Evolutionary conservation across 2,113 vertebrate genomes (phyloP).

Genomic region (Corythornis cristatus): DNA sequence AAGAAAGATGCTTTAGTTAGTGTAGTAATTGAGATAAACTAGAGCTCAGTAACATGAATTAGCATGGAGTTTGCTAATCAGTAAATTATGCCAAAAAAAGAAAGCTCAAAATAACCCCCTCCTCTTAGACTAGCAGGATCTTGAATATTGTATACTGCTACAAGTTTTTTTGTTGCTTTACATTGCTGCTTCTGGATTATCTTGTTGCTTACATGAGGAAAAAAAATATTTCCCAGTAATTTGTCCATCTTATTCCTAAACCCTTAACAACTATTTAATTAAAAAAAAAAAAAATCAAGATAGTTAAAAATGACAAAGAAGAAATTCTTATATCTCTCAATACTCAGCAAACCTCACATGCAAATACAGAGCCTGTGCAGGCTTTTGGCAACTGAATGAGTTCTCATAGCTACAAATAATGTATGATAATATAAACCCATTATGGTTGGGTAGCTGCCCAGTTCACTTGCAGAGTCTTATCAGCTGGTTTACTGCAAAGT

Average conservation of each 20-base stretch:
- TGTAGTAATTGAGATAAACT: not conserved
- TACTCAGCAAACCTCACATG: slow-evolving; percentile 14
- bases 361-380: slow-evolving; percentile 26
- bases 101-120: not conserved
- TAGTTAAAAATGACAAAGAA: not conserved
- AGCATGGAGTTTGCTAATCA: not conserved
- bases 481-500: slow-evolving; percentile 7
- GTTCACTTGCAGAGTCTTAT: slow-evolving; percentile 6
- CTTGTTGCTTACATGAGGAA: not conserved
- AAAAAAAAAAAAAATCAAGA: not conserved
- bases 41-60: not conserved
- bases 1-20: not conserved
- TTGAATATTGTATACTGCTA: not conserved
- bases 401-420: slow-evolving; percentile 46
- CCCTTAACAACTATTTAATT: not conserved
- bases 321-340: not conserved
- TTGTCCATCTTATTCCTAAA: not conserved
- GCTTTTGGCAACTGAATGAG: slow-evolving; percentile 14
- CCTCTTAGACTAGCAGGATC: not conserved
- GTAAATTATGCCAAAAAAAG: not conserved
- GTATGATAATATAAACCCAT: slow-evolving; percentile 50
- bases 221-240: not conserved
- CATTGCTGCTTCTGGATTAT: not conserved
- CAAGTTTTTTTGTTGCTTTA: not conserved
- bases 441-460: slow-evolving; percentile 2